phyloP scores from a whole-genome alignment of 2,113 vertebrate species.

The Corvus cornix region DNA sequence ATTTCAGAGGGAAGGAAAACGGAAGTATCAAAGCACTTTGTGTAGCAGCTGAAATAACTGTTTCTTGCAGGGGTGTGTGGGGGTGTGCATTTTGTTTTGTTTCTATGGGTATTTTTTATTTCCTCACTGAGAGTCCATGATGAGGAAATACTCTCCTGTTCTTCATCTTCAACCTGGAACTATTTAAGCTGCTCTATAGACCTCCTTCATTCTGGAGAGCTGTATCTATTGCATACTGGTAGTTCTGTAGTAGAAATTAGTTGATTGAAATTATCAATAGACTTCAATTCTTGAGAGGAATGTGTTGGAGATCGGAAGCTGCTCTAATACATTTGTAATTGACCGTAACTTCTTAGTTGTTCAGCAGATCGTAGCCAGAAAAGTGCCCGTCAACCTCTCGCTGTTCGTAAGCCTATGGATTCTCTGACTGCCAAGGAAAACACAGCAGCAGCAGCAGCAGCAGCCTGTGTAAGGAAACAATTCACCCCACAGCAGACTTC shows the following conservation, averaged over 20 bases:
- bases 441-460: neutral
- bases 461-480: conserved; percentile 64
- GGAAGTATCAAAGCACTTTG: neutral
- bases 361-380: neutral
- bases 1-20: neutral
- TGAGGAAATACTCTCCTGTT: neutral
- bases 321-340: neutral
- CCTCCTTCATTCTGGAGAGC: neutral
- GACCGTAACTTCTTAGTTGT: conserved; percentile 30
- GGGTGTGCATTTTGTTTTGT: neutral
- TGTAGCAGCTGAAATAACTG: neutral
- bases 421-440: conserved; percentile 49
- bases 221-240: neutral
- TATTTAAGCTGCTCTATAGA: neutral
- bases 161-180: neutral
- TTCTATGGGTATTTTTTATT: neutral
- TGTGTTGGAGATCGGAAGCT: neutral
- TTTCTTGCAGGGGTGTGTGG: neutral
- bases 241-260: neutral
- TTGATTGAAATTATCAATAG: neutral
- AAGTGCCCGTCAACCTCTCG: conserved; percentile 33
- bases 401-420: conserved; percentile 48
- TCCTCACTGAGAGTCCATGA: neutral
- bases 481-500: neutral
- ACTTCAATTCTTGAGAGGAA: neutral